Evolutionary conservation across 2,113 vertebrate species (phyloP).

Genomic region (Dipodomys ordii): DNA sequence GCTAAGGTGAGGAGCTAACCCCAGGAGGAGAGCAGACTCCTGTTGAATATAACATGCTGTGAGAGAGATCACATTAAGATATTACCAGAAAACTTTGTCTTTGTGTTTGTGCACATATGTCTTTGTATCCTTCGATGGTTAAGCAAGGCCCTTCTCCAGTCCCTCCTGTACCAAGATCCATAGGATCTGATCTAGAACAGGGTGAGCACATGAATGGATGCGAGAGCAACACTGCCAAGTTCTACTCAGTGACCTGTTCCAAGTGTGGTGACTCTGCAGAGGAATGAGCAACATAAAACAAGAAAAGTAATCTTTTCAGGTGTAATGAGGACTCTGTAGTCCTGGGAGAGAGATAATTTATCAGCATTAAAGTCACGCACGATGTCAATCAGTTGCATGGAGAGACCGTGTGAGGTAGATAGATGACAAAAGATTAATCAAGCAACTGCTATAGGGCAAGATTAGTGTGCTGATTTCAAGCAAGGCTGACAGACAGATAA

Average conservation of each 20-base stretch:
- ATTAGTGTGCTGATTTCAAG: constrained; percentile 61
- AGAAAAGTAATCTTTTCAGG: constrained; percentile 52
- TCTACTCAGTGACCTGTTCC: background rate
- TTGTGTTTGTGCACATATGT: background rate
- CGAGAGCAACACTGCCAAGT: background rate
- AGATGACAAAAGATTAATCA: constrained; percentile 64
- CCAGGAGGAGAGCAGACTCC: background rate
- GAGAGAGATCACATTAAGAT: background rate
- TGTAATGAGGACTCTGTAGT: constrained; percentile 67
- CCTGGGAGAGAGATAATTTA: constrained; percentile 50
- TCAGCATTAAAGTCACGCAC: constrained; percentile 54
- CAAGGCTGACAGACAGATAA: constrained; percentile 24
- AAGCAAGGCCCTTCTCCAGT: background rate
- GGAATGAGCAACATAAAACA: constrained; percentile 45
- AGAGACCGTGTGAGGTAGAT: constrained; percentile 40
- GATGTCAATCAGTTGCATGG: constrained; percentile 57
- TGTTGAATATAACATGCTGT: background rate
- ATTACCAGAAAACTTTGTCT: background rate
- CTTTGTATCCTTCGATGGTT: background rate
- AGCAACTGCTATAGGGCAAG: constrained; percentile 55
- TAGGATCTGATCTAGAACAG: background rate
- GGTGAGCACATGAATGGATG: background rate
- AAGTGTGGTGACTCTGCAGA: constrained; percentile 27
- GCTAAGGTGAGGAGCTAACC: background rate
- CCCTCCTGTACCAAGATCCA: background rate